A percentile compares a stretch with the other conserved stretches of the same genome.
These are phyloP conservation scores for Macroglossus sobrinus DNA, from an alignment of 2,113 vertebrate species.

Conservation along the genomic window DNA sequence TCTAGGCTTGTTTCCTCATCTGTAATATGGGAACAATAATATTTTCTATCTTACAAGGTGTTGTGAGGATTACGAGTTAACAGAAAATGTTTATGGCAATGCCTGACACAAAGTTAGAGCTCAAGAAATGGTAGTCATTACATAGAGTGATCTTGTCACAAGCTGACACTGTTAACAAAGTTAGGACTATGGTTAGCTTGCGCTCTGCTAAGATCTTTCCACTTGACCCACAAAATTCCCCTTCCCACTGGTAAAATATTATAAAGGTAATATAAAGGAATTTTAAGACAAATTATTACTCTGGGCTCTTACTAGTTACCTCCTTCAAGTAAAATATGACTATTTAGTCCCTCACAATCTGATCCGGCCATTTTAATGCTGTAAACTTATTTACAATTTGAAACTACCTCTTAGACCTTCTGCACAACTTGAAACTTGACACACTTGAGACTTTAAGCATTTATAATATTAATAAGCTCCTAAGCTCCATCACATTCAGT, in stretches of 20 bases:
- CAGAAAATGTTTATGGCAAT: background rate
- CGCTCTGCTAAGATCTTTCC: background rate
- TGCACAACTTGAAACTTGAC: background rate
- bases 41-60: background rate
- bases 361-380: background rate
- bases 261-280: background rate
- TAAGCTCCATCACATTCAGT: background rate
- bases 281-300: background rate
- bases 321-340: slow-evolving; percentile 23
- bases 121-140: background rate
- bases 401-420: background rate
- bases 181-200: background rate
- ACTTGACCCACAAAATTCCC: background rate
- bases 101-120: background rate
- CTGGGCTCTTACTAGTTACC: background rate
- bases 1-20: background rate
- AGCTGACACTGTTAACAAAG: background rate
- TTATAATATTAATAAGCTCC: background rate
- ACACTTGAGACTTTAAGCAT: background rate
- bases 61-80: background rate
- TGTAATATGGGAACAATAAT: background rate
- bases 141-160: background rate
- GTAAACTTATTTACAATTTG: background rate
- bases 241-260: background rate
- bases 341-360: background rate